These are phyloP conservation scores for Thryonomys swinderianus DNA, from an alignment of 2,113 vertebrate genomes.

Conservation along the genomic window DNA sequence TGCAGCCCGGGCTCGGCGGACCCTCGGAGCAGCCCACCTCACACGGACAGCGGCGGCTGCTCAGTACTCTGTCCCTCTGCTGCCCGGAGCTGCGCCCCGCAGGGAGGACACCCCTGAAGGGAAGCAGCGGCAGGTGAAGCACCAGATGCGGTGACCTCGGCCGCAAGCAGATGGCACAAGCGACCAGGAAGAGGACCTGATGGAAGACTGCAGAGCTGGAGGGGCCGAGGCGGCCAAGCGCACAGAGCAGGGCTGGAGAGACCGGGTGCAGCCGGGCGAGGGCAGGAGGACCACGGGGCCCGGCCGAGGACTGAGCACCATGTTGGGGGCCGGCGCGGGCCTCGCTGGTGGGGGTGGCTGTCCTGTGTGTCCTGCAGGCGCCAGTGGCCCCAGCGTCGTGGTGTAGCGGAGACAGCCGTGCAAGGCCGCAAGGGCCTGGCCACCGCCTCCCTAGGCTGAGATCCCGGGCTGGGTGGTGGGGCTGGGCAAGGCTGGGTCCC, in stretches of 20 bases:
- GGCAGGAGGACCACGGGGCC: neutral
- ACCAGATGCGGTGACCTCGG: neutral
- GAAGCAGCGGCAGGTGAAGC: neutral
- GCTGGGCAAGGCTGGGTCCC: slow-evolving; percentile 43
- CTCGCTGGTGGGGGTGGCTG: neutral
- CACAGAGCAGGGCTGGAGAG: neutral
- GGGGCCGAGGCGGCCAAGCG: neutral
- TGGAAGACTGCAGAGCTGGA: neutral
- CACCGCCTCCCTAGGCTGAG: slow-evolving; percentile 76
- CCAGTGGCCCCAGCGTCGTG: neutral
- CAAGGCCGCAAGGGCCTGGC: neutral
- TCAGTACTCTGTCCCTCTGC: neutral
- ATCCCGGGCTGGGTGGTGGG: slow-evolving; percentile 57
- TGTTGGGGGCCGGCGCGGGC: slow-evolving; percentile 20
- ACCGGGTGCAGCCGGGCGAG: neutral
- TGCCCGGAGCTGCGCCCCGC: neutral
- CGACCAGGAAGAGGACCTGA: neutral
- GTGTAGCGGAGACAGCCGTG: neutral
- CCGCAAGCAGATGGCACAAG: neutral
- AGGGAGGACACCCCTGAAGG: neutral
- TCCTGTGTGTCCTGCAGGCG: neutral
- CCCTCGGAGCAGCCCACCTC: neutral
- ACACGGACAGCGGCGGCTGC: neutral
- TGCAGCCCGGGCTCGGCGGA: rapidly evolving
- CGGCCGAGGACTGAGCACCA: slow-evolving; percentile 32